These are phyloP conservation scores for Gadus chalcogrammus DNA, from an alignment of 2,113 vertebrate genomes.

Conservation along the genomic window DNA sequence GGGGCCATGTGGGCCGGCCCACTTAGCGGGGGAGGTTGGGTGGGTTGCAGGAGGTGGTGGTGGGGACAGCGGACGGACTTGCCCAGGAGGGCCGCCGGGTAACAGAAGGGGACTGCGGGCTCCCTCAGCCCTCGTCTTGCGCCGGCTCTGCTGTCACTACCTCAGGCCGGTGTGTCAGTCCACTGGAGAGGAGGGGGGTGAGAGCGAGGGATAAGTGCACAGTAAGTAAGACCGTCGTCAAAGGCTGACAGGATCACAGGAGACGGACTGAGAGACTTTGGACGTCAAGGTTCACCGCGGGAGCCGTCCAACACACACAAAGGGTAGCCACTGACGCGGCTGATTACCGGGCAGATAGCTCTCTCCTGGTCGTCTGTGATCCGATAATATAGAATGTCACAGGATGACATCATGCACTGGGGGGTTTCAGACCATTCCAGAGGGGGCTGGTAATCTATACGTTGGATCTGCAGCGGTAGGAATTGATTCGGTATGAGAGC, in stretches of 20 bases:
- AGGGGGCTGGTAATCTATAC: too few relatives aligned
- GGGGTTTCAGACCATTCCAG: too few relatives aligned
- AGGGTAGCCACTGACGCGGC: too few relatives aligned
- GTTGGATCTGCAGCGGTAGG: too few relatives aligned
- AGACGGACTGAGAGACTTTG: too few relatives aligned
- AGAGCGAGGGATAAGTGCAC: conserved; percentile 36
- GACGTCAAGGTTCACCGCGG: too few relatives aligned
- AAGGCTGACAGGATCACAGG: conserved; percentile 22
- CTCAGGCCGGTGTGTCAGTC: conserved; percentile 57
- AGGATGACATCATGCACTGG: too few relatives aligned
- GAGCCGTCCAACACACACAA: too few relatives aligned
- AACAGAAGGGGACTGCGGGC: conserved; percentile 61
- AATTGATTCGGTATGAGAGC: too few relatives aligned
- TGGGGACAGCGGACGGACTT: conserved; percentile 18
- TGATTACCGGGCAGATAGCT: too few relatives aligned
- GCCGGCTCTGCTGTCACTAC: conserved; percentile 35
- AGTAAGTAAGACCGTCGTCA: conserved; percentile 33
- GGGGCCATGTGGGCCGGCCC: background rate
- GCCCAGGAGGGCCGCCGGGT: conserved; percentile 36
- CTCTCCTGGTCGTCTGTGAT: too few relatives aligned
- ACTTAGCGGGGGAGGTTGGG: conserved; percentile 15
- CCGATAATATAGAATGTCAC: too few relatives aligned
- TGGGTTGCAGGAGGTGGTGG: conserved; percentile 1
- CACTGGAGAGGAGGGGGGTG: conserved; percentile 19
- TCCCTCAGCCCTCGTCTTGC: conserved; percentile 51